Base-by-base conservation (phyloP, 2,113 vertebrate genomes). In the Limnothrissa miodon region DNA sequence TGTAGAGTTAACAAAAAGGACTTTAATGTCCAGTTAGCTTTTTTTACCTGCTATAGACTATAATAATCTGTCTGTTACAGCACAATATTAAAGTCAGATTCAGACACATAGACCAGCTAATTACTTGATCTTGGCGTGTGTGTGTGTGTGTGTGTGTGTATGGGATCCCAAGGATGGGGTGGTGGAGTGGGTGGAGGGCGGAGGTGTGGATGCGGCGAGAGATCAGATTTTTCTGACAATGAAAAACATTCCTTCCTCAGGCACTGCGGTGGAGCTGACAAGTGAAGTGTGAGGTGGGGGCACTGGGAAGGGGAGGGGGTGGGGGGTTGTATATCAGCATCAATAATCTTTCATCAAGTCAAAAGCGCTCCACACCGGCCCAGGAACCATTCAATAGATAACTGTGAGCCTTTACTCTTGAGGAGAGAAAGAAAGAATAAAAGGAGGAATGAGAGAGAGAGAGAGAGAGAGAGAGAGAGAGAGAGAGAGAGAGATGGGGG, bases 341-440 rank as follows among this genome's bases (percentile, higher is more conserved):
- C 94, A 92, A 94, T 94, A 94, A 94, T 94, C 92, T 93, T 93
- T 93, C 93, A 93, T 94, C 91, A 91, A 90, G 93, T 91, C 92
- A 85, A 86, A 85, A 83, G 89, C 53, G 87, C 88, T 91, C 79
- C 85, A 88, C 90, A 91, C 91, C 87, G 87, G 87, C 89, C 86
- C 85, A 86, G 87, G 91, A 88, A 89, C 86, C 89, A 91, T 88
- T 95, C 93, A 89, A 93, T 93, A 93, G 90, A 93, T 92, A 92
- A 93, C 92, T 91, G 89, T 90, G 88, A 92, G 92, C 91, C 91
- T 90, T 91, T 90, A 86, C 89, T 92, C 89, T 89, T 88, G 66
- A 80, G 78, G 87, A 89, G 83, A 81, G 56, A 74, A 21, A 42
- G 62, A 81, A 45, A 80, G 78, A 39, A 5, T 33, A 39, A 25